Conservation (phyloP, 1,140 invertebrate genomes). For the Diorhabda elongata region DNA sequence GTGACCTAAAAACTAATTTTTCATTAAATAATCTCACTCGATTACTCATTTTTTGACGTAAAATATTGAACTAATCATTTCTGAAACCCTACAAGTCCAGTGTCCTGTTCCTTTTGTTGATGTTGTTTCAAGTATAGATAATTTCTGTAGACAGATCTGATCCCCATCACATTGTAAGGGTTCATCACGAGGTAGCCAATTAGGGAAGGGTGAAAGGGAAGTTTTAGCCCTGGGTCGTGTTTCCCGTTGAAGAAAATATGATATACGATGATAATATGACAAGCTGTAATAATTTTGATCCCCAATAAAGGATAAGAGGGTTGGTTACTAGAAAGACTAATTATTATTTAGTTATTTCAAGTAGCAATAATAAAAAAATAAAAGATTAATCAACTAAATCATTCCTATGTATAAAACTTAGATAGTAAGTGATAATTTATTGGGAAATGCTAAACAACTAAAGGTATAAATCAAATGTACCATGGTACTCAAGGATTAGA, state of each 20-base stretch:
- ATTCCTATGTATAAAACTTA: no score
- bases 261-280: slow-evolving; percentile 6
- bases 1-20: no score
- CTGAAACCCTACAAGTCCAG: slow-evolving; percentile 18
- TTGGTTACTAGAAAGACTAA: no score
- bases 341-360: no score
- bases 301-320: no score
- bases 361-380: no score
- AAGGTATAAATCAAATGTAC: no score
- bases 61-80: slow-evolving; percentile 13
- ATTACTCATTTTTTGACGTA: neutral
- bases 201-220: slow-evolving; percentile 19
- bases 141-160: slow-evolving; percentile 20
- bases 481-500: no score
- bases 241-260: slow-evolving; percentile 4
- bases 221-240: slow-evolving; percentile 8
- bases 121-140: slow-evolving; percentile 21
- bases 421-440: no score
- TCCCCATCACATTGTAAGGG: slow-evolving; percentile 20
- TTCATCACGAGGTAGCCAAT: slow-evolving; percentile 23
- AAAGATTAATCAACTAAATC: no score
- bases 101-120: slow-evolving; percentile 19
- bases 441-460: no score
- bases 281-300: neutral
- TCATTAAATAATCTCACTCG: no score